phyloP scores from a whole-genome alignment of 2,888 invertebrate genomes.

The Hylaea fasciaria region DNA sequence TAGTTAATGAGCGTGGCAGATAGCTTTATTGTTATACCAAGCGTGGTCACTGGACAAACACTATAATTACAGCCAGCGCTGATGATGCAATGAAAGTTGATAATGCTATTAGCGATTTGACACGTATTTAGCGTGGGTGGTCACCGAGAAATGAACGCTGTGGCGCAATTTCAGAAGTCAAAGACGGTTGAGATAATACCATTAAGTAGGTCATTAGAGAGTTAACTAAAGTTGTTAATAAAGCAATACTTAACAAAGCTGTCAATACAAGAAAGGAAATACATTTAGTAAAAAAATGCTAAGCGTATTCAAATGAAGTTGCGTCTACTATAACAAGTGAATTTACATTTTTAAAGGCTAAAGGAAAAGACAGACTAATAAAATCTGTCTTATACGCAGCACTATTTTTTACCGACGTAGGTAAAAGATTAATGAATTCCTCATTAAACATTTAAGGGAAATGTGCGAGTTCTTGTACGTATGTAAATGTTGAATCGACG shows the following conservation, averaged over 20 bases:
- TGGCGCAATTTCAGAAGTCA: constrained; percentile 66
- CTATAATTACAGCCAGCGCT: constrained; percentile 65
- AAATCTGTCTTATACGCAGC: not conserved
- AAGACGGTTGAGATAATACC: constrained; percentile 63
- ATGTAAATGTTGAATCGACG: not conserved
- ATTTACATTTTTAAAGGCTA: constrained; percentile 27
- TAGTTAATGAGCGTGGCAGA: constrained; percentile 72
- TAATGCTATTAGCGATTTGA: constrained; percentile 79
- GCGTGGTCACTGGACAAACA: constrained; percentile 66
- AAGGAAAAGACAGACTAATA: constrained; percentile 9
- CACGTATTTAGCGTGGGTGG: constrained; percentile 79
- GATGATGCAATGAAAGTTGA: constrained; percentile 82
- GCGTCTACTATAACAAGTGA: constrained; percentile 14
- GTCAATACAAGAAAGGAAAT: constrained; percentile 27
- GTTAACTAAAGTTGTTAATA: constrained; percentile 49
- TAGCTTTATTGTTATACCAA: constrained; percentile 72
- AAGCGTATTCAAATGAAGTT: constrained; percentile 17
- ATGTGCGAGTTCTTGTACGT: not conserved
- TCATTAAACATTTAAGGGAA: not conserved
- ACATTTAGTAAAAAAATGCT: constrained; percentile 4
- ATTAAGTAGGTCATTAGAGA: constrained; percentile 63
- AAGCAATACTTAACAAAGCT: constrained; percentile 38
- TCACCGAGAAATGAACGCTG: constrained; percentile 65
- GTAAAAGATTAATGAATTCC: not conserved
- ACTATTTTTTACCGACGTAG: not conserved